Evolutionary conservation across 2,888 invertebrate species (phyloP), one percentile per base, ranked within the genome.

Genomic region (Acronicta psi): DNA sequence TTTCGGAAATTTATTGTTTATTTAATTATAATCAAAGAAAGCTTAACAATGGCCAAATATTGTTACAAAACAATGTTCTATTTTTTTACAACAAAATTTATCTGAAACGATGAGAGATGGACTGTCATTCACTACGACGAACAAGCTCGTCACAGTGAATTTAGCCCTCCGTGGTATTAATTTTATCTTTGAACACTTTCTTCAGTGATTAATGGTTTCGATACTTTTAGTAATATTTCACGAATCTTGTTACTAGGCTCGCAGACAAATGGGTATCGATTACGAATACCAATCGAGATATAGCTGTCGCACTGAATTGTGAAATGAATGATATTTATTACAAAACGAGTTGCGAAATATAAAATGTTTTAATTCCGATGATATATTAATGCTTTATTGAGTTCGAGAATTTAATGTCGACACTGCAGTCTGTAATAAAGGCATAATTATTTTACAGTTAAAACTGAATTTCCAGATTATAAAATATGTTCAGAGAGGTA

Each of bases 91-190:
- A 23, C 7, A 7, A 23, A 23, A 23, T 7, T 7, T 23, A 7
- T 23, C 5, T 7, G 11, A 29, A 11, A 29, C 11, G 29, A 29
- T 29, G 29, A 11, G 10, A 11, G 3, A 29, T 11, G 11, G 10
- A 11, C 29, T 29, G 29, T 29, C 11, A 10, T 29, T 80, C 75
- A 69, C 57, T 20, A 11, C n/a, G 71, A 71, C 72, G 61, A 79
- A 81, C 80, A 80, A 78, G 68, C 74, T 73, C 69, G 70, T 80
- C 65, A 63, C 58, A 57, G 43, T 54, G 41, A 77, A 73, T 74
- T 77, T 46, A 71, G 58, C 45, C 50, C 38, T 57, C 37, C 54
- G 54, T 16, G 34, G 55, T 70, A 78, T 66, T 75, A 68, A 72
- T 72, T 67, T 53, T 14, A 25, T 34, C 51, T 65, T 40, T 45